A percentile compares a stretch with the other conserved stretches of the same genome.
Evolutionary conservation across 2,113 vertebrate genomes (phyloP).

Genomic region (Rousettus leschenaultii): DNA sequence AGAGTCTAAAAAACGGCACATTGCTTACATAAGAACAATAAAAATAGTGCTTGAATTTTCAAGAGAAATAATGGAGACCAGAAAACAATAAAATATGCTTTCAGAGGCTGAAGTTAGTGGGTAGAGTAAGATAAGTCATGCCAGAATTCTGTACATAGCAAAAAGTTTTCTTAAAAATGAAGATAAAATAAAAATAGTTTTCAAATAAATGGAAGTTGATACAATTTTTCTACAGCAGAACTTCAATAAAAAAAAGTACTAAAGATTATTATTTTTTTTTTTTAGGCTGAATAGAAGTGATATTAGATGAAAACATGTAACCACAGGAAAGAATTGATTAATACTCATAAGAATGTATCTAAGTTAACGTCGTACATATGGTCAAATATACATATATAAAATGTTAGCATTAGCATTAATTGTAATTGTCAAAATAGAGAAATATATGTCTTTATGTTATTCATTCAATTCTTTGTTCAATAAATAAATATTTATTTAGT

Average conservation of each 20-base stretch:
- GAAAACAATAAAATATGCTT: not conserved
- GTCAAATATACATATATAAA: not conserved
- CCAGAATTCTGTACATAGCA: not conserved
- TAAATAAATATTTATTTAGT: not conserved
- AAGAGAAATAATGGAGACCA: not conserved
- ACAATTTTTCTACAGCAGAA: not conserved
- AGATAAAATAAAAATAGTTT: not conserved
- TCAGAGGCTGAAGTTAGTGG: no score
- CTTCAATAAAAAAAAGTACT: not conserved
- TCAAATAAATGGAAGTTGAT: not conserved
- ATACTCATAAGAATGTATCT: not conserved
- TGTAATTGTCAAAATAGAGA: not conserved
- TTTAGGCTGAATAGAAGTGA: not conserved
- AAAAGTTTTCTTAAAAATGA: not conserved
- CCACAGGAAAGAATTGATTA: not conserved
- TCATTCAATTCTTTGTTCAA: not conserved
- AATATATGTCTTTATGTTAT: not conserved
- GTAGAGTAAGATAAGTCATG: not conserved
- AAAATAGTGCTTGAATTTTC: not conserved
- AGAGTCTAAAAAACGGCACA: not conserved
- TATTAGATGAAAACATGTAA: not conserved
- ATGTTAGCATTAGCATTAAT: not conserved
- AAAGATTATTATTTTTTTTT: not conserved
- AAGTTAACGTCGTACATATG: not conserved
- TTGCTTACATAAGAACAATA: not conserved